Base-by-base conservation (phyloP, 2,797 vertebrate species). In the Mionectes olivaceus region DNA sequence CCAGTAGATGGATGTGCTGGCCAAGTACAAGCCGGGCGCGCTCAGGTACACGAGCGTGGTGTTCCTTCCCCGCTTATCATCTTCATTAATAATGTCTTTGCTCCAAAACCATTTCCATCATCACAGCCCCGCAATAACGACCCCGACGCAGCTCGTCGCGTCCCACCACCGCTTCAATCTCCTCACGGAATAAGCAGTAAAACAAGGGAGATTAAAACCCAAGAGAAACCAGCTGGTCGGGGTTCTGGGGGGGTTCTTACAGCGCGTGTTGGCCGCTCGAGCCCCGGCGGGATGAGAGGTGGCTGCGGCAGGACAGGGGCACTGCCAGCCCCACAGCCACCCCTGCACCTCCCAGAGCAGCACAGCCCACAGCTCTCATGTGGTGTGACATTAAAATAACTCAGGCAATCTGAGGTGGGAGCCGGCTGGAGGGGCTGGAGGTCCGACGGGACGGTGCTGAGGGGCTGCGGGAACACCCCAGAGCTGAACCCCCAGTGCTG, bases 61-160 rank as follows among this genome's bases (percentile, higher is more conserved):
- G 41, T 50, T 16, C 93, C 83, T 59, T 67, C 94, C 94, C 87
- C 11, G 32, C n/a, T 76, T 5, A 56, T 3, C 59, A 19, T 5
- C 75, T 47, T 41, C 91, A 85, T 95, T 83, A 94, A 94, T 76
- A 63, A 93, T 3, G 30, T 32, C 94, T 28, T 28, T 33, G 9
- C 75, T 32, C 64, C n/a, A 7, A 46, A 60, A 24, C 67, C 61
- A 24, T 89, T 96, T 65, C 93, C 81, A 75, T 32, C 89, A 15
- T 0, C 14, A 0, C 18, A 14, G 64, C 68, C 71, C 3, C 4
- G 73, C 55, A 3, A 46, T 0, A 6, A 5, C 13, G 0, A 2
- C 77, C 73, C 15, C 25, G 4, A 33, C 18, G 3, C 83, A 68
- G 39, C 73, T 3, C 78, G 2, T 25, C 17, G 3, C 18, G 6